Evolutionary conservation across 2,888 invertebrate species (phyloP).

Genomic region (Meganola albula): DNA sequence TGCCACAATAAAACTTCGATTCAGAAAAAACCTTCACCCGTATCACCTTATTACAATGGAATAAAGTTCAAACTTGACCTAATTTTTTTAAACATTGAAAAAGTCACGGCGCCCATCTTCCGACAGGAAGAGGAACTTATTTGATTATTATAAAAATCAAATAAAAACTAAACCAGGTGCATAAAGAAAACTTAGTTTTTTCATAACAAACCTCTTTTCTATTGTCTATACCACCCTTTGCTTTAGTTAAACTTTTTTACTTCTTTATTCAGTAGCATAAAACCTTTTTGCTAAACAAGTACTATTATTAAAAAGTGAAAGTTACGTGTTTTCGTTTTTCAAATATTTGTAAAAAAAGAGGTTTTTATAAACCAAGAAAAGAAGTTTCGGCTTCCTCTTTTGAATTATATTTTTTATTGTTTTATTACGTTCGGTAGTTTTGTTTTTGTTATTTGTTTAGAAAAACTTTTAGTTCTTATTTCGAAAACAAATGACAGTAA

Average conservation of each 20-base stretch:
- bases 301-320: slow-evolving; percentile 56
- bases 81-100: slow-evolving; percentile 39
- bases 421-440: slow-evolving; percentile 19
- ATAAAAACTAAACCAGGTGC: slow-evolving; percentile 69
- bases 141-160: slow-evolving; percentile 70
- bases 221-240: slow-evolving; percentile 64
- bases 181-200: slow-evolving; percentile 51
- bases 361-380: slow-evolving; percentile 11
- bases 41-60: slow-evolving; percentile 22
- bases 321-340: slow-evolving; percentile 32
- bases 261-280: slow-evolving; percentile 48
- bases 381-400: slow-evolving; percentile 25
- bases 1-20: slow-evolving; percentile 53
- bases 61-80: slow-evolving; percentile 29
- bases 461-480: slow-evolving; percentile 20
- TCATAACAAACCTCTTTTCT: slow-evolving; percentile 32
- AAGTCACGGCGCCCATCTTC: slow-evolving; percentile 67
- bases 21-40: slow-evolving; percentile 12
- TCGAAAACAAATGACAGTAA: no score
- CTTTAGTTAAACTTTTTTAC: slow-evolving; percentile 39
- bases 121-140: slow-evolving; percentile 74
- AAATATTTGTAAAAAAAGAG: slow-evolving; percentile 20
- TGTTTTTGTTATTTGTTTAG: neutral
- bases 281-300: slow-evolving; percentile 31
- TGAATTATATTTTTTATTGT: slow-evolving; percentile 15